Conservation (phyloP, 1,140 invertebrate species). For the Brachionus koreanus region DNA sequence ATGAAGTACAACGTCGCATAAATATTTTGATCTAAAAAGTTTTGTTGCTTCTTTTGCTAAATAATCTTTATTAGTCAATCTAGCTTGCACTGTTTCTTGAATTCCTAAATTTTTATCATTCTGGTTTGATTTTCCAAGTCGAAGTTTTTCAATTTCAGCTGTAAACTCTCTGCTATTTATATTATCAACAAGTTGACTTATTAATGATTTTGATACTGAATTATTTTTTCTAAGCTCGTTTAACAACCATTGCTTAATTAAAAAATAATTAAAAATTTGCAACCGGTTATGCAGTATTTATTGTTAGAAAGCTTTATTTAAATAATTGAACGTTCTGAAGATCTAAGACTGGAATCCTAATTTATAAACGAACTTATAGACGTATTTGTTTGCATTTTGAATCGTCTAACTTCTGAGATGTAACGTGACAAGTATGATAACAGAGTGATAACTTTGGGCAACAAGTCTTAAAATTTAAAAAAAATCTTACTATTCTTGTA, state of each 20-base stretch:
- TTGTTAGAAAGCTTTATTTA: no score
- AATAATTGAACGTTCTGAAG: no score
- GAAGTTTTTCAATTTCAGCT: background rate
- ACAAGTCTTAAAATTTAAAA: background rate
- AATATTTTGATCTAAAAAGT: background rate
- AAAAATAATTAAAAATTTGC: background rate
- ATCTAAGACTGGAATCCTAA: no score
- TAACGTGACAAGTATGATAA: no score
- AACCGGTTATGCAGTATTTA: background rate
- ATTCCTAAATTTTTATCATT: background rate
- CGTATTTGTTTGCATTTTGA: no score
- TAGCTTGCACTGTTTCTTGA: background rate
- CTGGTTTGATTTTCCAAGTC: background rate
- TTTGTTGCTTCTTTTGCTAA: background rate
- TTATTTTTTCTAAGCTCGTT: background rate
- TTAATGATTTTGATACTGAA: background rate
- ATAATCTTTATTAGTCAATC: background rate
- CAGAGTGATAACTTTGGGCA: no score
- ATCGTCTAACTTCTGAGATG: no score
- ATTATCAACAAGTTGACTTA: background rate
- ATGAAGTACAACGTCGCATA: background rate
- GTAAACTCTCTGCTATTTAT: background rate
- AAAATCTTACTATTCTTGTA: background rate
- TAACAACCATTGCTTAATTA: background rate
- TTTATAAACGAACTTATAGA: no score